Evolutionary conservation across 2,888 invertebrate species (phyloP).

Genomic region (Spialia ferax): DNA sequence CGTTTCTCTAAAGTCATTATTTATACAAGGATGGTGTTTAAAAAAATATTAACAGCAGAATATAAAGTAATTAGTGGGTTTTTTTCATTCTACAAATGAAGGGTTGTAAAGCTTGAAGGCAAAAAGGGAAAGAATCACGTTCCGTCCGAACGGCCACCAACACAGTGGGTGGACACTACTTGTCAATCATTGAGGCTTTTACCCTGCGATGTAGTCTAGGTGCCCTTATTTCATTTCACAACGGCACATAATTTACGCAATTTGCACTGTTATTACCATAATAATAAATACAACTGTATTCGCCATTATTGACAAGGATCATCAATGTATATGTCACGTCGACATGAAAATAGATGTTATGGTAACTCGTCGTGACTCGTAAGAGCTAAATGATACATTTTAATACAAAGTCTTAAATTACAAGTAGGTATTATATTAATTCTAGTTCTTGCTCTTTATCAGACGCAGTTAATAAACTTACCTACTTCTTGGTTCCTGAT

Average conservation of each 20-base stretch:
- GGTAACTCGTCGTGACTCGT: too few species aligned
- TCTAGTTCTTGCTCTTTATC: constrained; percentile 11
- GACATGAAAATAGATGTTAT: too few species aligned
- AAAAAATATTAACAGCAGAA: constrained; percentile 48
- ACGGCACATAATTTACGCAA: neutral
- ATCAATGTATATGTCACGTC: too few species aligned
- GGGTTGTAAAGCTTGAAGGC: constrained; percentile 57
- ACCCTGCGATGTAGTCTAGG: constrained; percentile 31
- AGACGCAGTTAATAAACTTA: constrained; percentile 16
- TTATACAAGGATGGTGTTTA: constrained; percentile 44
- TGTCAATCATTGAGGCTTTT: constrained; percentile 69
- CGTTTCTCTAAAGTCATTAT: constrained; percentile 43
- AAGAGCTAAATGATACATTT: neutral
- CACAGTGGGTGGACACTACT: constrained; percentile 65
- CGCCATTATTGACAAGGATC: neutral
- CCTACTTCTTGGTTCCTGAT: constrained; percentile 9
- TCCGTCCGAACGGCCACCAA: constrained; percentile 68
- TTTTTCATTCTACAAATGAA: constrained; percentile 64
- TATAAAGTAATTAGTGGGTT: constrained; percentile 63
- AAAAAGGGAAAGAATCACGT: constrained; percentile 58
- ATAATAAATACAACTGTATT: neutral
- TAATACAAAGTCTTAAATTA: neutral
- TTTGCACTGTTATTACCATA: neutral
- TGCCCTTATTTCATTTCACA: neutral
- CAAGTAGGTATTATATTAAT: constrained; percentile 6